Base-by-base conservation (phyloP, 2,888 invertebrate genomes). In the Drosophila neonasuta region DNA sequence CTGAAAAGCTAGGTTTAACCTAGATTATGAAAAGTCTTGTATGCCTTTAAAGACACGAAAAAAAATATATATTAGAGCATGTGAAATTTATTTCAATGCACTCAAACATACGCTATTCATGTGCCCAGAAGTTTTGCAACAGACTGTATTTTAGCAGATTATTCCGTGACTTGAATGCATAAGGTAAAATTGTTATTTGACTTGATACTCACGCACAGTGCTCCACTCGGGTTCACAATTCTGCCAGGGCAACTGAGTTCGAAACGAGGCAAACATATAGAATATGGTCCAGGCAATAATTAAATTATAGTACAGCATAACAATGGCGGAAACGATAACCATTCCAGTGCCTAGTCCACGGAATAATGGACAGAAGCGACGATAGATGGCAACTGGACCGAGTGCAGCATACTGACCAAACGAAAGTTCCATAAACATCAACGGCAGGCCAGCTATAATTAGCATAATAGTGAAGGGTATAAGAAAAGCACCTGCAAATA, bases 361-460 rank as follows among this genome's bases (percentile, higher is more conserved):
- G 86, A 96, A 94, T 8, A 96, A 92, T 11, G 90, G 90, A 67
- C 90, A 96, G 89, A 96, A 95, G 81, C 94, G 93, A 80, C 94
- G 94, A 92, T 96, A 96, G 50, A 96, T 95, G 13, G 95, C 95
- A 13, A 96, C 95, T 0, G 96, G 96, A 9, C 95, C 95, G 58
- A 95, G 89, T 4, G 94, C 95, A 30, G 95, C 95, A 88, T 95
- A 97, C 89, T 97, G 96, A 0, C 96, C 96, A 70, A 97, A 94
- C 0, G 96, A 94, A n/a, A 96, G 91, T 89, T 96, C 96, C 94
- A 96, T 95, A 86, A 96, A 96, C 93, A 96, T 95, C 7, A 96
- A 92, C 29, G 96, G 96, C 58, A 96, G 91, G 7, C 96, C 96
- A 58, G 95, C 95, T 79, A 95, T 94, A 78, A 96, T 92, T 72